Evolutionary conservation across 2,113 vertebrate species (phyloP).

Genomic region (Thunnus thynnus): DNA sequence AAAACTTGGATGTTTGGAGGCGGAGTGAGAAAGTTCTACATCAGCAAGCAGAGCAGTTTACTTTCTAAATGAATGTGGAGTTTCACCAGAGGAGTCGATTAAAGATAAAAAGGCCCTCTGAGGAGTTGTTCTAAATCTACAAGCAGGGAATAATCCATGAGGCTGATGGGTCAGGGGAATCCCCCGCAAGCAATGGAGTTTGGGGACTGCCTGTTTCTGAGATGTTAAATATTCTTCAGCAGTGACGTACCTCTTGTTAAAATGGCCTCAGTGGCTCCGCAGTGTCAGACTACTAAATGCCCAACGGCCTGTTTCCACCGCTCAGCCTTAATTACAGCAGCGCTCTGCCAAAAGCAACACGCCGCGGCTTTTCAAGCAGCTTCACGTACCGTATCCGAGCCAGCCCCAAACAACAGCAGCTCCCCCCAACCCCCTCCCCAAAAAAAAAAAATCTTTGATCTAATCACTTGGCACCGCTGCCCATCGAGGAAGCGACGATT

Average conservation of each 20-base stretch:
- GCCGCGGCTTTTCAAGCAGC: constrained; percentile 11
- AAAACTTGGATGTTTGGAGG: neutral
- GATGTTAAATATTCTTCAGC: neutral
- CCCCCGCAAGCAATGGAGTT: too few species aligned
- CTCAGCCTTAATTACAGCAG: constrained; percentile 41
- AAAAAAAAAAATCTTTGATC: constrained; percentile 5
- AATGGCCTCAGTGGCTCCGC: constrained; percentile 1
- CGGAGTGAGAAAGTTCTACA: neutral
- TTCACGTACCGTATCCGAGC: constrained; percentile 8
- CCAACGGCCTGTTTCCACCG: neutral
- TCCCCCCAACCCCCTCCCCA: neutral
- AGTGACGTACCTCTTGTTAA: neutral
- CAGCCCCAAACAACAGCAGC: constrained; percentile 10
- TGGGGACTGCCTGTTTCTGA: neutral
- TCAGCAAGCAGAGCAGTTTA: neutral
- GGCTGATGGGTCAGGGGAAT: too few species aligned
- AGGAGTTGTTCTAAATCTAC: too few species aligned
- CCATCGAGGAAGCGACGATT: neutral
- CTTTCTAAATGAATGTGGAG: too few species aligned
- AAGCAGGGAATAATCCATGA: too few species aligned
- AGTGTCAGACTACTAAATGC: neutral
- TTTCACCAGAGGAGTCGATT: neutral
- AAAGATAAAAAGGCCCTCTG: too few species aligned
- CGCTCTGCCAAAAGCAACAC: constrained; percentile 53
- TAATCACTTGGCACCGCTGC: neutral